phyloP scores from a whole-genome alignment of 2,797 vertebrate species.

The Cheirogaleus major region DNA sequence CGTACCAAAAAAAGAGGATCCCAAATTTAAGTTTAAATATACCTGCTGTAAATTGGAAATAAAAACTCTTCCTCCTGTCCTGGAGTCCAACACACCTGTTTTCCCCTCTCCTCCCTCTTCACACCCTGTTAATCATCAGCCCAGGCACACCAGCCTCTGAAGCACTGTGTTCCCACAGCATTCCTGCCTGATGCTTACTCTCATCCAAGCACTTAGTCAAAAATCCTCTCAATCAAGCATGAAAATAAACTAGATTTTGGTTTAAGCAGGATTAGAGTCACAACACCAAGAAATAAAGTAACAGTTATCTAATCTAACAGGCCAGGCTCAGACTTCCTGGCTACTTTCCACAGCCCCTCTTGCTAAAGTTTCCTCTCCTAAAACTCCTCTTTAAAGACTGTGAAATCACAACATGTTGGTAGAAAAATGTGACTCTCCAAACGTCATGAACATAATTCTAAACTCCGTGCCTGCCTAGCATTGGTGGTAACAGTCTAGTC shows the following conservation, averaged over 20 bases:
- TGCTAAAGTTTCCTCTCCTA: not conserved
- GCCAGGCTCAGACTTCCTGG: conserved; percentile 52
- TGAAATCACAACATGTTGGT: not conserved
- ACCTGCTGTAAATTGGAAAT: not conserved
- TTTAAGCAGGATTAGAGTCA: conserved; percentile 61
- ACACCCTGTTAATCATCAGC: not conserved
- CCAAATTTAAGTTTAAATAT: not conserved
- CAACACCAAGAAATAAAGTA: conserved; percentile 62
- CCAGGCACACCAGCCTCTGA: too few species aligned
- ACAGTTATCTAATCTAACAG: conserved; percentile 58
- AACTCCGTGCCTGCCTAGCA: not conserved
- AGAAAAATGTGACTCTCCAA: conserved; percentile 9
- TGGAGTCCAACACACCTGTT: not conserved
- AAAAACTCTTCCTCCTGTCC: not conserved
- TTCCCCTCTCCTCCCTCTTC: not conserved
- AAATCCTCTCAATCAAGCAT: conserved; percentile 53
- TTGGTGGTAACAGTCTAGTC: not conserved
- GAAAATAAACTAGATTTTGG: conserved; percentile 70
- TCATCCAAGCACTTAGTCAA: conserved; percentile 6
- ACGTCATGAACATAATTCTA: not conserved
- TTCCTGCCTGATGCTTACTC: not conserved
- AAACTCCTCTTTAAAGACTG: conserved; percentile 30
- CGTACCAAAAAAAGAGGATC: not conserved
- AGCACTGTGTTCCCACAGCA: not conserved
- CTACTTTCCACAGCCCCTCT: conserved; percentile 4